phyloP scores from a whole-genome alignment of 2,113 vertebrate genomes.

The Azemiops feae region DNA sequence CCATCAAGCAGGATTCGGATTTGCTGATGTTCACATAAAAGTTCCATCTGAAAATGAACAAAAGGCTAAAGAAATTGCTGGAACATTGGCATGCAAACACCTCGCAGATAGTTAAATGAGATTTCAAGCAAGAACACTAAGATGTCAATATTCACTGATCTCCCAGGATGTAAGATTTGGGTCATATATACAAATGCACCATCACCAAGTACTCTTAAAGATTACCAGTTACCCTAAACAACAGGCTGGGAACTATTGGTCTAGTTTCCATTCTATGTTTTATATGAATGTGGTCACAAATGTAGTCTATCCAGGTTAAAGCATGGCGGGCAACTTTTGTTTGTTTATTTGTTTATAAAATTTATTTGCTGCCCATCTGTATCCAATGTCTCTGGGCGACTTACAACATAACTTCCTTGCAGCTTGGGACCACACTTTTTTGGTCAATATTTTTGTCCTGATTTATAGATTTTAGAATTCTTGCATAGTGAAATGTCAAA shows the following conservation, averaged over 20 bases:
- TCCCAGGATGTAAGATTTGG: not conserved
- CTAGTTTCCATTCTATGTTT: not conserved
- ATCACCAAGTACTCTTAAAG: not conserved
- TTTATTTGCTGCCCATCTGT: not conserved
- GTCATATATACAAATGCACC: not conserved
- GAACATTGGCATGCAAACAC: not conserved
- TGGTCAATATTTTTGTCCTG: not conserved
- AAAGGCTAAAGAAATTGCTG: not conserved
- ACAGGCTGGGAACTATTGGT: not conserved
- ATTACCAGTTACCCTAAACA: not conserved
- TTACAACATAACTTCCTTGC: not conserved
- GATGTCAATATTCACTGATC: not conserved
- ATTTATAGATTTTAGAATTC: not conserved
- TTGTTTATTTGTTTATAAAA: not conserved
- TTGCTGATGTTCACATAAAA: slow-evolving; percentile 90
- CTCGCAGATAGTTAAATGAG: not conserved
- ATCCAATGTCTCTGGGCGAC: not conserved
- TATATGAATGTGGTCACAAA: not conserved
- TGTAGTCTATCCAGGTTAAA: not conserved
- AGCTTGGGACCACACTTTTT: not conserved
- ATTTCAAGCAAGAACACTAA: not conserved
- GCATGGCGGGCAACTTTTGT: not conserved
- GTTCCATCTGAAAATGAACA: slow-evolving; percentile 79
- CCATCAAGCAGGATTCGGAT: slow-evolving; percentile 87
- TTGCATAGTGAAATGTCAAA: not conserved